These are phyloP conservation scores for Vultur gryphus DNA, from an alignment of 2,797 vertebrate species.

Conservation along the genomic window DNA sequence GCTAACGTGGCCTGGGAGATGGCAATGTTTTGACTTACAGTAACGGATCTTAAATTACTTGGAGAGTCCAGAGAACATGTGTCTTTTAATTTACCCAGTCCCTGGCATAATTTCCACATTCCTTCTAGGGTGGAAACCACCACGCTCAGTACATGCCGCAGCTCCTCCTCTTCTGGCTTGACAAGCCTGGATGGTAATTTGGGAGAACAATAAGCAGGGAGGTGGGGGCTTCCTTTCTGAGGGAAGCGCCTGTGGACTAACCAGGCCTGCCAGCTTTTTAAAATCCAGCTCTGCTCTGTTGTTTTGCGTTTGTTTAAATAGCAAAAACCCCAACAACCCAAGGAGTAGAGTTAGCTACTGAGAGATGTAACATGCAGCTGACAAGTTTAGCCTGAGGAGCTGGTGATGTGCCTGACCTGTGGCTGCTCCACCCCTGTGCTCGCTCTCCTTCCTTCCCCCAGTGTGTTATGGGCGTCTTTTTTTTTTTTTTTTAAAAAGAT, in stretches of 20 bases:
- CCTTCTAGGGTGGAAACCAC: constrained; percentile 45
- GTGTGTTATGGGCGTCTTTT: not conserved
- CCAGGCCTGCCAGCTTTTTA: not conserved
- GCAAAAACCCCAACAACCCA: not conserved
- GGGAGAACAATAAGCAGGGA: constrained; percentile 49
- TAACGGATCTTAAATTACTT: not conserved
- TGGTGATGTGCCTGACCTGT: not conserved
- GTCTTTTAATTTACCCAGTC: constrained; percentile 40
- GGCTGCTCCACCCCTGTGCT: not conserved
- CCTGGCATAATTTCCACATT: constrained; percentile 53
- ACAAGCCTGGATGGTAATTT: not conserved
- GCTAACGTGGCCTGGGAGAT: not conserved
- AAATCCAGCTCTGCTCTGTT: not conserved
- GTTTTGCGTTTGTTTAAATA: not conserved
- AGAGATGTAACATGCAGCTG: not conserved
- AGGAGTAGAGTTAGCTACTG: not conserved
- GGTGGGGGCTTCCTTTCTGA: constrained; percentile 51
- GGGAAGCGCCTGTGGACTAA: not conserved
- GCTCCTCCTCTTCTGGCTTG: constrained; percentile 43
- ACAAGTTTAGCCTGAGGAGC: not conserved
- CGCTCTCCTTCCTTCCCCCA: not conserved
- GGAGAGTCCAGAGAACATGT: not conserved
- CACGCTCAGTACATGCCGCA: not conserved
- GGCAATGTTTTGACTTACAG: not conserved
- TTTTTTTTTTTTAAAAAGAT: not conserved